Base-by-base conservation (phyloP, 2,113 vertebrate genomes). In the Gallinago jamesoni region DNA sequence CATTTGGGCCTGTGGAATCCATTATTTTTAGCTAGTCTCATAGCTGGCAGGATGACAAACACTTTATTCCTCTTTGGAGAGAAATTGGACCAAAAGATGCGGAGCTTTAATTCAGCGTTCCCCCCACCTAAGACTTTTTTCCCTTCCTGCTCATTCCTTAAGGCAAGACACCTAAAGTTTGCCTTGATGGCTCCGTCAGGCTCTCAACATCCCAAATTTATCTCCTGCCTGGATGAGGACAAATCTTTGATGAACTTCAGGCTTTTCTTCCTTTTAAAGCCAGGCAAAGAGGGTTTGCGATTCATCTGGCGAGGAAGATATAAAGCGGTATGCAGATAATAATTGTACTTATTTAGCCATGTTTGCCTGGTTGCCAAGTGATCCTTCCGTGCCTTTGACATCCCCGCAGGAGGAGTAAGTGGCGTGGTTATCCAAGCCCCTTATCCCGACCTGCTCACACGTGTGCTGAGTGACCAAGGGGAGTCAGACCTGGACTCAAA, bases 1-100 rank as follows among this genome's bases (percentile, higher is more conserved):
- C 91, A 93, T 97, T 94, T 97, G 81, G 92, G 81, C 89, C 96
- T 84, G 89, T 94, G 96, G 94, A 97, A 97, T 95, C 96, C 92
- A 93, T 95, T 97, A 94, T 96, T 96, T 92, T 96, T 92, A 93
- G 95, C 86, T 91, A 82, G 89, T 84, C 87, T 96, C 63, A 31
- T 84, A 87, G 91, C 91, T 97, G 96, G 96, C 96, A 93, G 87
- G 28, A 57, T 94, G 95, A 96, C 96, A 96, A 96, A 94, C 89
- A 93, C 70, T 95, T 96, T 93, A 94, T 95, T 91, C 93, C 77
- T 96, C 86, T 84, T 95, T 76, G 70, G 94, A 94, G 95, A 87
- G 89, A 95, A 91, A 91, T 82, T 1, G 22, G 89, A 91, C 89
- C 80, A 67, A 87, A 95, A 93, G 69, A 92, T 84, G 78, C 9